Evolutionary conservation across 2,888 invertebrate species (phyloP).

Genomic region (Netelia virgata): DNA sequence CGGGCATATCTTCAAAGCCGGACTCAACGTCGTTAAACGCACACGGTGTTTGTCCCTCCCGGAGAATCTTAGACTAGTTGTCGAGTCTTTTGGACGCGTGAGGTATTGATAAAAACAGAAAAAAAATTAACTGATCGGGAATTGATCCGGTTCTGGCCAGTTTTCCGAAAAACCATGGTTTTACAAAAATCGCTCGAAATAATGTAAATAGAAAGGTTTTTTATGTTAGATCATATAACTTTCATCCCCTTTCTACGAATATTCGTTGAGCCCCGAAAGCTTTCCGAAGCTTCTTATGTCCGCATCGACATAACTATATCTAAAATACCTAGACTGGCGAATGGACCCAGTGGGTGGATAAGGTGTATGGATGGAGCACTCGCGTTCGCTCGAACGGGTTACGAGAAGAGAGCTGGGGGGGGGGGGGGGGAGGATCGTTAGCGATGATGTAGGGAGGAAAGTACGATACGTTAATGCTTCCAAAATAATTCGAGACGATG

Average conservation of each 20-base stretch:
- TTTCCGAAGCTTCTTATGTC: background rate
- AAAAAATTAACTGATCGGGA: background rate
- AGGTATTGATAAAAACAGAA: conserved; percentile 4
- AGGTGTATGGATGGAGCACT: conserved; percentile 53
- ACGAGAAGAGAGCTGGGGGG: conserved; percentile 16
- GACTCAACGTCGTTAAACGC: conserved; percentile 78
- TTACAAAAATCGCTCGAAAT: background rate
- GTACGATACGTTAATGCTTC: conserved; percentile 71
- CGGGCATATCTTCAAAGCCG: conserved; percentile 77
- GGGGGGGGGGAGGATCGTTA: background rate
- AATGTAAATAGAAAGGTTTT: background rate
- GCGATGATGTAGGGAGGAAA: background rate
- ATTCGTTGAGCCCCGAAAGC: conserved; percentile 11
- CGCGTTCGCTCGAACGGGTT: conserved; percentile 42
- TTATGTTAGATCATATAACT: background rate
- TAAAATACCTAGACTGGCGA: conserved; percentile 4
- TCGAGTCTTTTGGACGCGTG: background rate
- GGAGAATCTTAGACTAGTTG: conserved; percentile 15
- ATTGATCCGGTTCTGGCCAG: background rate
- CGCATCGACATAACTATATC: background rate
- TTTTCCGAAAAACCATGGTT: background rate
- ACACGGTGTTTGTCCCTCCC: conserved; percentile 61
- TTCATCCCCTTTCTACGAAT: background rate
- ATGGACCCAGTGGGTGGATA: conserved; percentile 42
- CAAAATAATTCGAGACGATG: conserved; percentile 76